Evolutionary conservation across 2,113 vertebrate genomes (phyloP), one percentile per base, ranked within the genome.

Genomic region (Nothoprocta perdicaria): DNA sequence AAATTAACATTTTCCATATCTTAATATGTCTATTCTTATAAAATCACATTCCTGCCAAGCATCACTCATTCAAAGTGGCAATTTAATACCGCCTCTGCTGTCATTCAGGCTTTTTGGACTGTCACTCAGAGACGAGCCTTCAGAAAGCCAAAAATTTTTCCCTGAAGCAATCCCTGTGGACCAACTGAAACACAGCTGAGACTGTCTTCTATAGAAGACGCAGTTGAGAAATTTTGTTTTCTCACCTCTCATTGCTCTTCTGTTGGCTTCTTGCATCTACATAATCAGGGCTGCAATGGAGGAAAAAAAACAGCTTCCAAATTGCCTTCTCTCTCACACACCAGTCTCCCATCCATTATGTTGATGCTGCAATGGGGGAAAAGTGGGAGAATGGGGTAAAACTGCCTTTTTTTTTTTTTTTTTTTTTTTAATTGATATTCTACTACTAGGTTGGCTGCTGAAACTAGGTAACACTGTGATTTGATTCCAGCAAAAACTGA

Each of bases 261-360:
- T 0, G 1, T 4, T 53, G 9, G 14, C 16, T 88, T 74, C n/a
- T 79, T 62, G 6, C 1, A 6, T 29, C 41, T 69, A 16, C 9
- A 35, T 53, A 48, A 63, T 67, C 41, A 61, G 46, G 41, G 66
- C 6, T 45, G 10, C 6, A 62, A 8, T 52, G 24, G 24, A 76
- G 68, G 35, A 52, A 61, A 8, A 79, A 89, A 68, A 73, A 6
- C 10, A 62, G 4, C 10, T 74, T 74, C 14, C 83, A 29, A 61
- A 17, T 75, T 38, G 43, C 10, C 4, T 45, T 69, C 61, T 50
- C 10, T 24, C 14, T 53, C 62, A 60, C 14, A 29, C 10, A 23
- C 21, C 29, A 1, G 2, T 8, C 5, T 75, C 1, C 4, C 10
- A 45, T 4, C 6, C 14, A 6, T 77, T 52, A 22, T 14, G 3